These are phyloP conservation scores for Pocota personata DNA, from an alignment of 2,888 invertebrate species.

Conservation along the genomic window DNA sequence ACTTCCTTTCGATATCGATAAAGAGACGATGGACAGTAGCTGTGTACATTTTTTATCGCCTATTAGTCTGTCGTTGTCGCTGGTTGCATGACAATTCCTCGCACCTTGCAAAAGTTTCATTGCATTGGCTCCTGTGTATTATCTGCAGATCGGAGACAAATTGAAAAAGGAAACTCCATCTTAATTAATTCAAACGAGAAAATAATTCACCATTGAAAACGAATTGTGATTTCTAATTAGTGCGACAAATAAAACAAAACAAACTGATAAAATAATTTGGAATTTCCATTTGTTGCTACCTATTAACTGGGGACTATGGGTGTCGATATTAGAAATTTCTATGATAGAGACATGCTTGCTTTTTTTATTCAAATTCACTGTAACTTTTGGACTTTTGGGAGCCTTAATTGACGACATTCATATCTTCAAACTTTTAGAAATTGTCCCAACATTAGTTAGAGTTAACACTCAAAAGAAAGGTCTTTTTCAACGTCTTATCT, in stretches of 20 bases:
- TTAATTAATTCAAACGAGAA: constrained; percentile 70
- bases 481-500: too few relatives aligned
- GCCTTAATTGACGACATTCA: too few relatives aligned
- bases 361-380: too few relatives aligned
- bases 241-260: constrained; percentile 42
- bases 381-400: too few relatives aligned
- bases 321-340: background rate
- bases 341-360: background rate
- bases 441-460: too few relatives aligned
- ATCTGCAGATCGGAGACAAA: constrained; percentile 40
- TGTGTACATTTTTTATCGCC: constrained; percentile 46
- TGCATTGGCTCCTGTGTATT: constrained; percentile 9
- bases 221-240: constrained; percentile 66
- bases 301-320: background rate
- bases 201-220: constrained; percentile 62
- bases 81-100: constrained; percentile 66
- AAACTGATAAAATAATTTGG: constrained; percentile 33
- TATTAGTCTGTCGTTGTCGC: constrained; percentile 54
- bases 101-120: constrained; percentile 50
- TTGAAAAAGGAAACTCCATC: constrained; percentile 42
- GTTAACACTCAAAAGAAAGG: too few relatives aligned
- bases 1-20: constrained; percentile 63
- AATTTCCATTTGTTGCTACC: constrained; percentile 21
- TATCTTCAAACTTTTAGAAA: too few relatives aligned
- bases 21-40: constrained; percentile 45